These are phyloP conservation scores for Hecatera dysodea DNA, from an alignment of 2,888 invertebrate species.

Conservation along the genomic window DNA sequence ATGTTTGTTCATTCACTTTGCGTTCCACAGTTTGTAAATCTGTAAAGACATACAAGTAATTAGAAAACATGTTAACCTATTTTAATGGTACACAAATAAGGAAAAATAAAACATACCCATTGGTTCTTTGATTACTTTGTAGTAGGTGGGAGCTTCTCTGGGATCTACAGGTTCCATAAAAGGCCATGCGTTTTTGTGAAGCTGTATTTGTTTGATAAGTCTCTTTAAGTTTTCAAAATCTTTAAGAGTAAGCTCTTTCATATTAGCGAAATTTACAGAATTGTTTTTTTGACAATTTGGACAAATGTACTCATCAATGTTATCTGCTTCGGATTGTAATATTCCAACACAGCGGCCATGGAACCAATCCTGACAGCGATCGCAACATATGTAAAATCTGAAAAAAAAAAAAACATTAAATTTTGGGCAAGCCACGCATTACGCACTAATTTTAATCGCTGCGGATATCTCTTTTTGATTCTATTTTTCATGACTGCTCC, in stretches of 20 bases:
- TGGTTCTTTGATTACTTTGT: slow-evolving; percentile 98
- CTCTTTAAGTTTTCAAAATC: slow-evolving; percentile 96
- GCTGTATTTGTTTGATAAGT: slow-evolving; percentile 97
- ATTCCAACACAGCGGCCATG: slow-evolving; percentile 99
- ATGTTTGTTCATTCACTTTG: slow-evolving; percentile 95
- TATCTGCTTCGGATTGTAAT: slow-evolving; percentile 97
- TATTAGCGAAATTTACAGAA: slow-evolving; percentile 96
- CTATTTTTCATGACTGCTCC: too few species aligned
- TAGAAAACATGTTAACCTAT: slow-evolving; percentile 11
- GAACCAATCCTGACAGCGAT: slow-evolving; percentile 99
- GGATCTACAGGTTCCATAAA: slow-evolving; percentile 99
- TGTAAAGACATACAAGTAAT: slow-evolving; percentile 82
- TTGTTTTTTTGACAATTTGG: slow-evolving; percentile 98
- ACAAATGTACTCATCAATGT: slow-evolving; percentile 98
- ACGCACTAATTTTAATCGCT: neutral
- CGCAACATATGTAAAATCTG: slow-evolving; percentile 99
- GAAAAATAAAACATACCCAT: slow-evolving; percentile 93
- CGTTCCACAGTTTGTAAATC: slow-evolving; percentile 98
- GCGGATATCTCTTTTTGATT: too few species aligned
- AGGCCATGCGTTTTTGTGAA: slow-evolving; percentile 99
- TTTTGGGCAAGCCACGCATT: neutral
- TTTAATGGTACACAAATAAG: neutral
- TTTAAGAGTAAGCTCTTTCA: slow-evolving; percentile 94
- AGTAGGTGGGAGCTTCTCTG: slow-evolving; percentile 98
- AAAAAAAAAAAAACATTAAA: slow-evolving; percentile 62